Conservation (phyloP, 2,113 vertebrate genomes). For the Gavialis gangeticus region DNA sequence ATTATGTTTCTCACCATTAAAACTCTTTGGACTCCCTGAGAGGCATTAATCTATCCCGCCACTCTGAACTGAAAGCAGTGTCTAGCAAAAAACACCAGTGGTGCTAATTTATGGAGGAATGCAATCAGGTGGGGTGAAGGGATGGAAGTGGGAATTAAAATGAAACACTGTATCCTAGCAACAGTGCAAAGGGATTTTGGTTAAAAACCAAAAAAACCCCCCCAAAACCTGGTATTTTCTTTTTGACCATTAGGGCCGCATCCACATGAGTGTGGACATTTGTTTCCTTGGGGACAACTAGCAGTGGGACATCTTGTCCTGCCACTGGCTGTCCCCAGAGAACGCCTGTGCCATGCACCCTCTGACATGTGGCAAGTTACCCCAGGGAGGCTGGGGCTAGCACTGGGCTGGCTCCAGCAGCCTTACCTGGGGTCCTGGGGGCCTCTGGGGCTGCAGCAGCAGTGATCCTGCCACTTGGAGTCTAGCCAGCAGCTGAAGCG, state of each 20-base stretch:
- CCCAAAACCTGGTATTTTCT: accelerated
- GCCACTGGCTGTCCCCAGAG: too few species aligned
- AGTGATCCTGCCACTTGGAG: too few species aligned
- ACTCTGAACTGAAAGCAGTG: neutral
- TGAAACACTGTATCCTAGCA: neutral
- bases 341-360: too few species aligned
- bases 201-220: neutral
- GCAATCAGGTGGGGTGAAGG: neutral
- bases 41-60: accelerated
- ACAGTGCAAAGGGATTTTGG: neutral
- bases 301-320: too few species aligned
- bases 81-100: accelerated
- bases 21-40: neutral
- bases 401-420: too few species aligned
- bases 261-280: too few species aligned
- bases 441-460: too few species aligned
- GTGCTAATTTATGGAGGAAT: neutral
- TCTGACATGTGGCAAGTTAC: too few species aligned
- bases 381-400: too few species aligned
- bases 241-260: neutral
- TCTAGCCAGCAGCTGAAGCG: too few species aligned
- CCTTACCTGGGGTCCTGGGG: too few species aligned
- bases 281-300: too few species aligned
- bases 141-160: neutral
- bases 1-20: neutral